Conservation (phyloP, 1,140 invertebrate species). For the Coelopa frigida region DNA sequence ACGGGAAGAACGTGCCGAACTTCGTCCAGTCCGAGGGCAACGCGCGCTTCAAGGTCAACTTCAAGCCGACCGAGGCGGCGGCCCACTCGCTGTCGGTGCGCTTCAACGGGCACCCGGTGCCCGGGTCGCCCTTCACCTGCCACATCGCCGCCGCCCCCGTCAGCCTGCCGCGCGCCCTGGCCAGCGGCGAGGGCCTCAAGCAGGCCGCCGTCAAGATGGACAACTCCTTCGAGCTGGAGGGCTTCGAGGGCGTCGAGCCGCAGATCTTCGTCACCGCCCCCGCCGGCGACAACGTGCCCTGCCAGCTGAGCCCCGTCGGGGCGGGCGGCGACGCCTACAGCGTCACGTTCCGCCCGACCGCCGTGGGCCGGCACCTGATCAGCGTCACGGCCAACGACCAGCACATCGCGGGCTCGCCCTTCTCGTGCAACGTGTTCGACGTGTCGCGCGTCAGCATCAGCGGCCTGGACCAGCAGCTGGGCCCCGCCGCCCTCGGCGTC, state of each 20-base stretch:
- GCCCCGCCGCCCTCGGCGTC: slow-evolving; percentile 64
- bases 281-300: slow-evolving; percentile 65
- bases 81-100: slow-evolving; percentile 83
- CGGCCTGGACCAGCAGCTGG: slow-evolving; percentile 56
- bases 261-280: slow-evolving; percentile 71
- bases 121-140: slow-evolving; percentile 85
- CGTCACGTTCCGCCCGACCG: slow-evolving; percentile 70
- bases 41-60: slow-evolving; percentile 92
- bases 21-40: slow-evolving; percentile 97
- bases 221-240: slow-evolving; percentile 41
- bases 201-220: slow-evolving; percentile 51
- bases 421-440: slow-evolving; percentile 88
- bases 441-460: slow-evolving; percentile 77
- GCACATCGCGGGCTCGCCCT: slow-evolving; percentile 82
- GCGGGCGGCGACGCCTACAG: slow-evolving; percentile 60
- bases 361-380: slow-evolving; percentile 80
- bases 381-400: slow-evolving; percentile 72
- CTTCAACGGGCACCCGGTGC: slow-evolving; percentile 93
- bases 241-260: slow-evolving; percentile 50
- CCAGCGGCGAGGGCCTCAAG: slow-evolving; percentile 52
- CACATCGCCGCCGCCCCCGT: slow-evolving; percentile 54
- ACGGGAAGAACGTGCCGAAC: slow-evolving; percentile 95
- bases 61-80: slow-evolving; percentile 89
- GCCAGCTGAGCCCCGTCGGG: slow-evolving; percentile 47
- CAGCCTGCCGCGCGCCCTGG: slow-evolving; percentile 47